These are phyloP conservation scores for Zootermopsis nevadensis DNA, from an alignment of 2,888 invertebrate species.

Conservation along the genomic window DNA sequence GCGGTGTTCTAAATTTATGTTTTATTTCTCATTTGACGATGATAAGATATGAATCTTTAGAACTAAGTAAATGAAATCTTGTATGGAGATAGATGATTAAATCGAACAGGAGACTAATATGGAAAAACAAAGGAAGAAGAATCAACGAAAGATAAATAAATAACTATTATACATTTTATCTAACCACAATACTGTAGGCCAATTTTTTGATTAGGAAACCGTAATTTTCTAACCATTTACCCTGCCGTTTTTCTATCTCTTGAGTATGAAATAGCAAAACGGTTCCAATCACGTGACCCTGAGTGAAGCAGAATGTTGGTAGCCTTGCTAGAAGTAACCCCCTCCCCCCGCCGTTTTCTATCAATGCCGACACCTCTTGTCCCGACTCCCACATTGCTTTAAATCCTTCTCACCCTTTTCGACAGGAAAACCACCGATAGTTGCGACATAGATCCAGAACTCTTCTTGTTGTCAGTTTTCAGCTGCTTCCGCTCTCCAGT, in stretches of 20 bases:
- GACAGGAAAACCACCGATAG: not conserved
- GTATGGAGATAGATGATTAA: no score
- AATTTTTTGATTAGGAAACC: no score
- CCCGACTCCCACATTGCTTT: not conserved
- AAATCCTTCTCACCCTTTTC: not conserved
- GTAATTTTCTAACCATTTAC: no score
- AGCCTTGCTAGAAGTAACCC: not conserved
- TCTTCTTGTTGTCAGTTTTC: not conserved
- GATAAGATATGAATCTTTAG: no score
- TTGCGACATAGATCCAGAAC: not conserved
- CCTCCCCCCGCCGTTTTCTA: not conserved
- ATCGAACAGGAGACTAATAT: no score
- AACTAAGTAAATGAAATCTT: no score
- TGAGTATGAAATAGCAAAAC: no score
- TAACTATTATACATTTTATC: no score
- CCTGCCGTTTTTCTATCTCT: no score
- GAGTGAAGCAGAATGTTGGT: not conserved
- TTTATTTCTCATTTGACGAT: no score
- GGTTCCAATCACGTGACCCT: not conserved
- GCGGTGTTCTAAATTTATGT: no score
- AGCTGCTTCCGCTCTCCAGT: not conserved
- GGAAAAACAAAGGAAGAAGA: not conserved
- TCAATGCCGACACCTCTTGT: not conserved
- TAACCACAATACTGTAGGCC: no score
- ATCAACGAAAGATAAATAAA: not conserved